A percentile compares a stretch with the other conserved stretches of the same genome.
These are phyloP conservation scores for Oreortyx pictus DNA, from an alignment of 2,797 vertebrate species.

Conservation along the genomic window DNA sequence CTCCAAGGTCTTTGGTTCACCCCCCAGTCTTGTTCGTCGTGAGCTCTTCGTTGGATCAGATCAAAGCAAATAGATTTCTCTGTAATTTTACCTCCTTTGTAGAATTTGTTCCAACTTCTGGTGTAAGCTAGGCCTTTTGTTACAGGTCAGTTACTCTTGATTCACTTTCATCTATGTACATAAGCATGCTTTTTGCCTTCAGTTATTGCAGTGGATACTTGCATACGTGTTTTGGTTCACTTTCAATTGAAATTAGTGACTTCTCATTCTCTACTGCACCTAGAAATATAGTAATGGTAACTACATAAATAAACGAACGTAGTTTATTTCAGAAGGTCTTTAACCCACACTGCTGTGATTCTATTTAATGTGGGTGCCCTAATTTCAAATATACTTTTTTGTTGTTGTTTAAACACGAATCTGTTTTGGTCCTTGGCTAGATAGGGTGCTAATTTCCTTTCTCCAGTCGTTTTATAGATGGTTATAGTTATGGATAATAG, in stretches of 20 bases:
- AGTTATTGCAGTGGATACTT: neutral
- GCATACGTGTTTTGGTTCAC: neutral
- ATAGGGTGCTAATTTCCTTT: constrained; percentile 2
- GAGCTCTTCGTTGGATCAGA: constrained; percentile 9
- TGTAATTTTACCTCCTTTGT: neutral
- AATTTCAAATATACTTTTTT: neutral
- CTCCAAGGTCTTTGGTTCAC: constrained; percentile 11
- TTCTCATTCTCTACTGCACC: neutral
- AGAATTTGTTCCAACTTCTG: constrained; percentile 6
- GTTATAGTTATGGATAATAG: constrained; percentile 7
- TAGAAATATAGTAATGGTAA: neutral
- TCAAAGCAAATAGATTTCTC: constrained; percentile 8
- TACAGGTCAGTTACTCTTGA: neutral
- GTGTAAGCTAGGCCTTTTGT: neutral
- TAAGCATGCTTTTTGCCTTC: neutral
- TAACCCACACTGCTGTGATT: neutral
- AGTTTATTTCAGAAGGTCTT: neutral
- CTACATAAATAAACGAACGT: constrained; percentile 1
- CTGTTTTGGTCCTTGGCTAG: neutral
- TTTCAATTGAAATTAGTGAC: neutral
- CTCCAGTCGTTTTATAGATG: constrained; percentile 3
- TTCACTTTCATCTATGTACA: neutral
- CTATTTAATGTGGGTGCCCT: neutral
- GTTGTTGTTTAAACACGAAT: neutral
- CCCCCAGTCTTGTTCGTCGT: neutral